phyloP scores from a whole-genome alignment of 1,140 invertebrate species.

The Holotrichia oblita region DNA sequence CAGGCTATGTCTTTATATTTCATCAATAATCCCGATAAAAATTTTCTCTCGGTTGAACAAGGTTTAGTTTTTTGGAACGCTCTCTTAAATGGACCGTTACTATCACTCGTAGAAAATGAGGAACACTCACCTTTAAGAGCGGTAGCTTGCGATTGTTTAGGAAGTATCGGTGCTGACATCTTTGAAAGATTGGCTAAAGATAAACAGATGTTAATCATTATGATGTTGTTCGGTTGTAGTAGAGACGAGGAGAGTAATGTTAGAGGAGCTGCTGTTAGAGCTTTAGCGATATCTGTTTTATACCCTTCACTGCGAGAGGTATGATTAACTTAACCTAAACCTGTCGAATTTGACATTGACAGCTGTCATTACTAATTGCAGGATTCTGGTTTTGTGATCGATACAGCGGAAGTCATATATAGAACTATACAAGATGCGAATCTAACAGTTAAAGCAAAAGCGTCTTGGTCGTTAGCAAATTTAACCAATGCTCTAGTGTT shows the following conservation, averaged over 20 bases:
- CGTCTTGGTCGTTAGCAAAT: constrained; percentile 86
- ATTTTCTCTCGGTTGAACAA: constrained; percentile 37
- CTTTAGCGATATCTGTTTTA: constrained; percentile 67
- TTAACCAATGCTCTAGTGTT: constrained; percentile 79
- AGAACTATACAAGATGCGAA: constrained; percentile 70
- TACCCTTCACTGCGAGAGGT: constrained; percentile 59
- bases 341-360: too few relatives aligned
- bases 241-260: constrained; percentile 77
- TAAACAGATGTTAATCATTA: constrained; percentile 75
- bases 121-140: constrained; percentile 69
- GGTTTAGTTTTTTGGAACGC: constrained; percentile 66
- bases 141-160: constrained; percentile 79
- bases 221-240: constrained; percentile 76
- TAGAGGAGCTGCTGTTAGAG: constrained; percentile 77
- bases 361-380: constrained; percentile 48
- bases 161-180: constrained; percentile 72
- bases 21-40: constrained; percentile 30
- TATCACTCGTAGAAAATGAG: constrained; percentile 62
- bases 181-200: constrained; percentile 71
- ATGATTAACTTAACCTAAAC: too few relatives aligned
- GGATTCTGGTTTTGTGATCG: constrained; percentile 73
- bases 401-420: constrained; percentile 74
- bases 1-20: constrained; percentile 63
- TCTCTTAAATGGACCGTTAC: constrained; percentile 65
- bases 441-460: constrained; percentile 77